phyloP scores from a whole-genome alignment of 2,113 vertebrate species.

The Python bivittatus region DNA sequence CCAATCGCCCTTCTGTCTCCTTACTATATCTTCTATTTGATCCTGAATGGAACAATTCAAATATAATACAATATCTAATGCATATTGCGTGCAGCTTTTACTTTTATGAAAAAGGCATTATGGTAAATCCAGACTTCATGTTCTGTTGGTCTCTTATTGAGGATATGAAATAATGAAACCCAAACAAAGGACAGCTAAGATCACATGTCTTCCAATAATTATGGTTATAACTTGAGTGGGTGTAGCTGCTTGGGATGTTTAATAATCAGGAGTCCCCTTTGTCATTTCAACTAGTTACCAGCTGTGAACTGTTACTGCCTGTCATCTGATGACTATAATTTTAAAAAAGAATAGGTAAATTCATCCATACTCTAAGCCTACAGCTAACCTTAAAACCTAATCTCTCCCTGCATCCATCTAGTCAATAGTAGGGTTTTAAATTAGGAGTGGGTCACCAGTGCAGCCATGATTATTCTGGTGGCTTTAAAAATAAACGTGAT shows the following conservation, averaged over 20 bases:
- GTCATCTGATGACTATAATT: background rate
- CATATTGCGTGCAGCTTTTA: background rate
- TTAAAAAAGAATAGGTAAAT: background rate
- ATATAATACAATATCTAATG: background rate
- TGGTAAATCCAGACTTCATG: background rate
- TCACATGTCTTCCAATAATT: background rate
- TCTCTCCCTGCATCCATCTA: background rate
- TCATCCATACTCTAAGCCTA: background rate
- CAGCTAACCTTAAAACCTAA: background rate
- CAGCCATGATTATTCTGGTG: background rate
- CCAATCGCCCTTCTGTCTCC: conserved; percentile 32
- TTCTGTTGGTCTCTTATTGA: background rate
- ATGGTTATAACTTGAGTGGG: background rate
- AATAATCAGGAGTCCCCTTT: background rate
- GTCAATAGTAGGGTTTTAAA: background rate
- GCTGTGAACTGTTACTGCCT: background rate
- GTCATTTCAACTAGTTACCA: background rate
- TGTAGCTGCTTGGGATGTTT: background rate
- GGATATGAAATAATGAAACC: background rate
- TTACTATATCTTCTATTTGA: background rate
- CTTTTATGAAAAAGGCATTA: background rate
- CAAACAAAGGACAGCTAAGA: background rate
- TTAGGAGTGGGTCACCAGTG: background rate
- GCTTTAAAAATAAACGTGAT: conserved; percentile 3
- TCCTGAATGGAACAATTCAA: background rate